Conservation (phyloP, 2,113 vertebrate genomes). For the Tiliqua scincoides region DNA sequence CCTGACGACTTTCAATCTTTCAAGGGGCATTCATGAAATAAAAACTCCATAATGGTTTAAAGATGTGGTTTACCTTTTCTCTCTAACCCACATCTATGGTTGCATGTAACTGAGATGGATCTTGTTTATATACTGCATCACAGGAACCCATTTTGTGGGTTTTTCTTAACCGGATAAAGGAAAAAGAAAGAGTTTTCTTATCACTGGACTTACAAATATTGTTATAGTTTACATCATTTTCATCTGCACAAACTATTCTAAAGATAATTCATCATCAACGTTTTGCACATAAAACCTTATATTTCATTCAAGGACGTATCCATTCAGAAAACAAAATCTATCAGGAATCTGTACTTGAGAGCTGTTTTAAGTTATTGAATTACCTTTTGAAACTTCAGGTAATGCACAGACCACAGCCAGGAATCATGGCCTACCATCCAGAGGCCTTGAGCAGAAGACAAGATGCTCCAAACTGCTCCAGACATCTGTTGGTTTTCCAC, state of each 20-base stretch:
- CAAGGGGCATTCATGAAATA: constrained; percentile 25
- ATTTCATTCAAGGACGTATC: background rate
- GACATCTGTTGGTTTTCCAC: background rate
- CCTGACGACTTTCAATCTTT: constrained; percentile 29
- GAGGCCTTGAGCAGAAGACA: background rate
- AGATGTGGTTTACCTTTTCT: constrained; percentile 12
- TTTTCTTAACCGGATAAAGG: constrained; percentile 19
- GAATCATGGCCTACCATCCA: too few species aligned
- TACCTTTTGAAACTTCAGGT: background rate
- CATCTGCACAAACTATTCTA: accelerated
- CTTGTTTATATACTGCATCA: background rate
- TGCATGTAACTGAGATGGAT: background rate
- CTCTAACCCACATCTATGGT: accelerated
- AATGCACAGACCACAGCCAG: background rate
- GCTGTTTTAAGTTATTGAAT: background rate
- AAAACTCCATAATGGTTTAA: constrained; percentile 38
- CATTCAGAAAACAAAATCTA: background rate
- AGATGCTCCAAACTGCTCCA: background rate
- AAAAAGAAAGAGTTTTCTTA: background rate
- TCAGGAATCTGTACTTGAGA: background rate
- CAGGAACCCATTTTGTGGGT: background rate
- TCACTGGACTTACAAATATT: constrained; percentile 2
- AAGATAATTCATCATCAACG: background rate
- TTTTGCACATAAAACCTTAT: background rate
- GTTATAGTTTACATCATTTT: background rate